phyloP scores from a whole-genome alignment of 2,888 invertebrate species.

The Troglohyphantes excavatus region DNA sequence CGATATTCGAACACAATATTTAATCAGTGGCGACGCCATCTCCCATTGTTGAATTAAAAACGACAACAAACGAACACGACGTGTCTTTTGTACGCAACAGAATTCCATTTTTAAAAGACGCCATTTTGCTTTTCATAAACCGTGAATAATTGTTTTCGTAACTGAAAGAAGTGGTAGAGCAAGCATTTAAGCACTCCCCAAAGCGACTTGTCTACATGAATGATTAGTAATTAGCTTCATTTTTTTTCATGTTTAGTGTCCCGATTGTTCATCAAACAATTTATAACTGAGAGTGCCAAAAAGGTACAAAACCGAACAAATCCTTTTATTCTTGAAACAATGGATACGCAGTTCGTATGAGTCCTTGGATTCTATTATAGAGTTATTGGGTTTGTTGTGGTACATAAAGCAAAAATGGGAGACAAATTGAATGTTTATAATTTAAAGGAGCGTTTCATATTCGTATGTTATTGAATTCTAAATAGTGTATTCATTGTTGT shows the following conservation, averaged over 20 bases:
- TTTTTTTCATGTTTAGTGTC: constrained; percentile 9
- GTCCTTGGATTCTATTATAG: background rate
- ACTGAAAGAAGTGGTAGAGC: background rate
- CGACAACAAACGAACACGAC: background rate
- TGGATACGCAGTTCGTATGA: constrained; percentile 25
- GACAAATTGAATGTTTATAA: too few species aligned
- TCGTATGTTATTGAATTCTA: too few species aligned
- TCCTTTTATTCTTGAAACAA: constrained; percentile 49
- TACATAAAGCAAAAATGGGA: background rate
- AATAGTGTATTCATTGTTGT: too few species aligned
- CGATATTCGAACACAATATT: background rate
- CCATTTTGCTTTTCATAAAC: background rate
- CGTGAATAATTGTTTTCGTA: constrained; percentile 37
- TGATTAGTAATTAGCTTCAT: constrained; percentile 54
- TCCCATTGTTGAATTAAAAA: background rate
- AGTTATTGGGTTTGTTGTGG: background rate
- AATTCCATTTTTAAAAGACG: background rate
- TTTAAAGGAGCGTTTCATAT: too few species aligned
- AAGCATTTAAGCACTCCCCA: constrained; percentile 6
- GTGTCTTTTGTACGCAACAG: background rate
- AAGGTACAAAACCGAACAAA: constrained; percentile 15
- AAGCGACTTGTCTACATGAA: constrained; percentile 45
- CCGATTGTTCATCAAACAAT: constrained; percentile 53
- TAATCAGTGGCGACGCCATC: background rate
- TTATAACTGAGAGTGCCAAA: constrained; percentile 26